phyloP scores from a whole-genome alignment of 1,140 invertebrate species.

The Papilio glaucus region DNA sequence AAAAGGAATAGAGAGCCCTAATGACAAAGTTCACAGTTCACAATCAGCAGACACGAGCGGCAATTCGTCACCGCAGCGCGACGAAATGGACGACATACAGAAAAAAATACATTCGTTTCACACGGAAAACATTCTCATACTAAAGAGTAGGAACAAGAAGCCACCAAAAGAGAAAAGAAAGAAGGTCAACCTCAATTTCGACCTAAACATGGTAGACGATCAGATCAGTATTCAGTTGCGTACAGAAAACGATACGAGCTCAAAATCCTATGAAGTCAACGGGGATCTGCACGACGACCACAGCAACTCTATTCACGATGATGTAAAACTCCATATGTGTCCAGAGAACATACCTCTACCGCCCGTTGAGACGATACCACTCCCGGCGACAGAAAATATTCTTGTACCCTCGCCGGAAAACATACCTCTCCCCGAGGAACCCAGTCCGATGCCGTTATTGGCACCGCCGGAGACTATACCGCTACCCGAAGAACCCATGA shows the following conservation, averaged over 20 bases:
- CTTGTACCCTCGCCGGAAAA: constrained; percentile 70
- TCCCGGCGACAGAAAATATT: constrained; percentile 68
- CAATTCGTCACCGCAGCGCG: constrained; percentile 78
- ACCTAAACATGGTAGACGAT: constrained; percentile 82
- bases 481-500: constrained; percentile 67
- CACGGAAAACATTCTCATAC: constrained; percentile 84
- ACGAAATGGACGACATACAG: constrained; percentile 85
- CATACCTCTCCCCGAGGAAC: constrained; percentile 73
- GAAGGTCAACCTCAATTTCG: constrained; percentile 82
- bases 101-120: constrained; percentile 85
- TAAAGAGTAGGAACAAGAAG: constrained; percentile 85
- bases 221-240: constrained; percentile 81
- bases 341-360: constrained; percentile 77
- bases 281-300: constrained; percentile 69
- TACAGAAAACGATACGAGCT: constrained; percentile 64
- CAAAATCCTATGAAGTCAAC: constrained; percentile 62
- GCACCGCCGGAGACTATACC: constrained; percentile 70
- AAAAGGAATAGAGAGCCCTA: constrained; percentile 65
- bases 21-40: constrained; percentile 70
- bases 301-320: constrained; percentile 56
- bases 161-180: constrained; percentile 82
- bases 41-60: constrained; percentile 80
- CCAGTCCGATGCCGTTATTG: constrained; percentile 56
- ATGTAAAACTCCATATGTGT: constrained; percentile 60
- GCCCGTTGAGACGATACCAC: constrained; percentile 67